phyloP scores from a whole-genome alignment of 1,140 invertebrate species.

The Chrysoperla carnea region DNA sequence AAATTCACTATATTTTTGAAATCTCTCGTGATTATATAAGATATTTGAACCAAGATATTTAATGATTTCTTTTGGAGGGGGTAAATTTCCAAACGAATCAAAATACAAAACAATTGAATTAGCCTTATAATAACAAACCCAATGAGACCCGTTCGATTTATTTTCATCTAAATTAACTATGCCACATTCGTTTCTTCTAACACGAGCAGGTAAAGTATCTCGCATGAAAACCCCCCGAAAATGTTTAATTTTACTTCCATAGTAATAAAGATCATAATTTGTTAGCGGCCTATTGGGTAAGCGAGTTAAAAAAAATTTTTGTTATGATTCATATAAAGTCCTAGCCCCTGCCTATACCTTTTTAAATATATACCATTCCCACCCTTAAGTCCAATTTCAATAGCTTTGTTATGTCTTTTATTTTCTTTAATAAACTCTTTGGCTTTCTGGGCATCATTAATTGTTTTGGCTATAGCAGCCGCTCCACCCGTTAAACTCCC shows the following conservation, averaged over 20 bases:
- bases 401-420: conserved; percentile 8
- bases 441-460: conserved; percentile 5
- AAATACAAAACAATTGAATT: conserved; percentile 9
- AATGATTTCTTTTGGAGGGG: conserved; percentile 15
- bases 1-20: background rate
- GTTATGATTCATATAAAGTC: background rate
- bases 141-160: conserved; percentile 16
- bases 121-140: conserved; percentile 18
- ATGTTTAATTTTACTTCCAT: background rate
- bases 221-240: conserved; percentile 19
- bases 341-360: conserved; percentile 8
- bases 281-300: no score
- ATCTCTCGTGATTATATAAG: conserved; percentile 7
- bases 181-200: conserved; percentile 13
- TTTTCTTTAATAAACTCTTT: conserved; percentile 1
- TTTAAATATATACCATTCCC: conserved; percentile 11
- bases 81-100: conserved; percentile 18
- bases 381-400: conserved; percentile 6
- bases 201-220: background rate
- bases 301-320: no score
- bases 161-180: conserved; percentile 17
- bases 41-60: conserved; percentile 10
- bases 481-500: conserved; percentile 7
- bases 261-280: no score
- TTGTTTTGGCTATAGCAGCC: conserved; percentile 7